Conservation (phyloP, 2,113 vertebrate genomes). For the Bubo blakistoni region DNA sequence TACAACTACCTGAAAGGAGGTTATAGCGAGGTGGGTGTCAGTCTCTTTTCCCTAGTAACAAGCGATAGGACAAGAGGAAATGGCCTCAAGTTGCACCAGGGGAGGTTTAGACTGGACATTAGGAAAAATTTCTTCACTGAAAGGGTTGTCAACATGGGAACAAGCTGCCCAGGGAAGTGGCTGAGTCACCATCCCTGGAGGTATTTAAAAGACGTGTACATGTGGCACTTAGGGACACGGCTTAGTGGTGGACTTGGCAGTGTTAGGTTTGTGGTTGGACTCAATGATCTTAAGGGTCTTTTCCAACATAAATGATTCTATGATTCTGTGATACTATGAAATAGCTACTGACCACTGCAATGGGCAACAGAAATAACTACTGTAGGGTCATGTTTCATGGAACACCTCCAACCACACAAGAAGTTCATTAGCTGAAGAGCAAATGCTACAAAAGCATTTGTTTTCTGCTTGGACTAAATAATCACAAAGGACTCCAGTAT, state of each 20-base stretch:
- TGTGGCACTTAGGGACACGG: no score
- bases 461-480: not conserved
- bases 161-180: not conserved
- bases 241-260: not conserved
- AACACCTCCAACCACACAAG: not conserved
- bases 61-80: not conserved
- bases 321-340: not conserved
- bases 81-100: not conserved
- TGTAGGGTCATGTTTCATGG: not conserved
- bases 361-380: not conserved
- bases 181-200: not conserved
- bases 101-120: not conserved
- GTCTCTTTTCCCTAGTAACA: not conserved
- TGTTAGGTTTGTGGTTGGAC: not conserved
- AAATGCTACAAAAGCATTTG: not conserved
- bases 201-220: not conserved
- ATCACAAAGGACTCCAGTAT: not conserved
- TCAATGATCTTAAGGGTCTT: not conserved
- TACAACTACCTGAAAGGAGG: not conserved
- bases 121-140: not conserved
- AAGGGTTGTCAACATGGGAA: not conserved
- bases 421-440: not conserved
- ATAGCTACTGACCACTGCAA: not conserved
- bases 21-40: rapidly evolving
- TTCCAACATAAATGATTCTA: not conserved